phyloP scores from a whole-genome alignment of 2,113 vertebrate genomes.

The Aplodontia rufa region DNA sequence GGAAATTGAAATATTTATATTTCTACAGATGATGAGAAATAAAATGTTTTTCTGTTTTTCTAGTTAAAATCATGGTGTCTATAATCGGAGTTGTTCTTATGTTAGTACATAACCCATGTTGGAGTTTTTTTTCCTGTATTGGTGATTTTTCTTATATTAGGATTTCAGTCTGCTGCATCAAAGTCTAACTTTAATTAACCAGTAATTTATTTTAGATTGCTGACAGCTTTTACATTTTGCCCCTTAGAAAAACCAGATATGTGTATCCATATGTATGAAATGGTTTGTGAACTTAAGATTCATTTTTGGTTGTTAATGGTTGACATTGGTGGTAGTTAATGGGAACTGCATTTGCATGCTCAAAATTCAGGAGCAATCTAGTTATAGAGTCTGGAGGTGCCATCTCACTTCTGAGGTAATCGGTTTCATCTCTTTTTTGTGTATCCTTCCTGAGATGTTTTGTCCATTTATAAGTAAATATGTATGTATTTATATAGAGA shows the following conservation, averaged over 20 bases:
- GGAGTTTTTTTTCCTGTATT: slow-evolving; percentile 17
- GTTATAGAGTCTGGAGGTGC: background rate
- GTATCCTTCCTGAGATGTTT: background rate
- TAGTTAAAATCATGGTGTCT: background rate
- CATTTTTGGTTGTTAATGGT: background rate
- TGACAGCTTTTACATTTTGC: slow-evolving; percentile 31
- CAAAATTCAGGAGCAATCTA: slow-evolving; percentile 19
- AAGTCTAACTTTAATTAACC: background rate
- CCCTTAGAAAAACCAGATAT: background rate
- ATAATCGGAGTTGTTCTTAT: slow-evolving; percentile 10
- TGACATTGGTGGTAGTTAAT: background rate
- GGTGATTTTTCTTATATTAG: slow-evolving; percentile 12
- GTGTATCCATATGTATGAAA: background rate
- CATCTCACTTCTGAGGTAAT: background rate
- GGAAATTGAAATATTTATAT: slow-evolving; percentile 32
- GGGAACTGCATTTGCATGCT: background rate
- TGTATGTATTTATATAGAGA: background rate
- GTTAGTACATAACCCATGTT: background rate
- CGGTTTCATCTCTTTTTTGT: background rate
- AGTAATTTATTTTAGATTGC: background rate
- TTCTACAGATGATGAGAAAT: slow-evolving; percentile 9
- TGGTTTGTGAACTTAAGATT: background rate
- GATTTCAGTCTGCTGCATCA: background rate
- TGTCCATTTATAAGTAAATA: background rate
- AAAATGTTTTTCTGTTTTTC: slow-evolving; percentile 51